Evolutionary conservation across 2,888 invertebrate genomes (phyloP).

Genomic region (Smittia sp.): DNA sequence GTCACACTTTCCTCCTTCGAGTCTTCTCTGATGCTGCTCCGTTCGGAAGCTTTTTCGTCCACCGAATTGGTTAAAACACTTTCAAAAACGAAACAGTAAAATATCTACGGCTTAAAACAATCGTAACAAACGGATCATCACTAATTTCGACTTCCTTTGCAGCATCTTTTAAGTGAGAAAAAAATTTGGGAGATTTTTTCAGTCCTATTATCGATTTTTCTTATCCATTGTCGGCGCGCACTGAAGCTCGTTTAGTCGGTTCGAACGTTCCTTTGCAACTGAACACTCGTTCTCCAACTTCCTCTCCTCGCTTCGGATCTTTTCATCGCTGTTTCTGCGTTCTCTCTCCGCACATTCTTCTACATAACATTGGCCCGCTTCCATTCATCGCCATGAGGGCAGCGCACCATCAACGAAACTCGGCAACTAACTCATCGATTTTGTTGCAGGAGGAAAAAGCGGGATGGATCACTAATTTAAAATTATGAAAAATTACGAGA

Average conservation of each 20-base stretch:
- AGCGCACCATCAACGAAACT: no score
- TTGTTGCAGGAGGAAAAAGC: no score
- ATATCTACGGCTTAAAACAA: slow-evolving; percentile 38
- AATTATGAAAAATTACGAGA: no score
- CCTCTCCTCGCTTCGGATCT: not conserved
- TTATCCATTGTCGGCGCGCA: slow-evolving; percentile 32
- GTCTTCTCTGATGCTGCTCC: not conserved
- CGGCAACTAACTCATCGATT: no score
- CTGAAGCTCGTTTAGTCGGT: slow-evolving; percentile 3
- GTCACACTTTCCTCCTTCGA: not conserved
- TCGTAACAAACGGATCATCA: slow-evolving; percentile 29
- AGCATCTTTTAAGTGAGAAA: slow-evolving; percentile 36
- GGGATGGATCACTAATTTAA: no score
- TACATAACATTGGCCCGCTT: not conserved
- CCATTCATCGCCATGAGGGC: not conserved
- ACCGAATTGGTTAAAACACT: slow-evolving; percentile 24
- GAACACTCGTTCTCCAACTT: not conserved
- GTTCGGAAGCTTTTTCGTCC: not conserved
- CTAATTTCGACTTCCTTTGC: not conserved
- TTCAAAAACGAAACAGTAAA: not conserved
- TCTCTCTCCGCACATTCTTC: not conserved
- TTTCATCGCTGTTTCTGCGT: not conserved
- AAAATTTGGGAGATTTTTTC: slow-evolving; percentile 29
- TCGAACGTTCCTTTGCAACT: slow-evolving; percentile 24
- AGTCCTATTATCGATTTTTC: slow-evolving; percentile 40